Evolutionary conservation across 2,113 vertebrate species (phyloP), one percentile per base, ranked within the genome.

Genomic region (Odontesthes bonariensis): DNA sequence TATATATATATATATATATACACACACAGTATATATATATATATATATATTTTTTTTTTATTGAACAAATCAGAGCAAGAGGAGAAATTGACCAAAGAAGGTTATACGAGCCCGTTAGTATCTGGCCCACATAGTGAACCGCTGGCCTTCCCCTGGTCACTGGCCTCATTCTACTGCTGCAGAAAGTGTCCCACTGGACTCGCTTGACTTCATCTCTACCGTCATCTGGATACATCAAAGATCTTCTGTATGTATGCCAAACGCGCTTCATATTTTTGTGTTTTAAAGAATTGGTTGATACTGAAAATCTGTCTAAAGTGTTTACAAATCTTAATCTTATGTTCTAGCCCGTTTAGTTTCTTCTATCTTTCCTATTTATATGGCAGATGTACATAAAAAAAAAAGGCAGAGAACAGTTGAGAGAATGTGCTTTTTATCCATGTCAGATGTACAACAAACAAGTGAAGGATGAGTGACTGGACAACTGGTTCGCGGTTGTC

Each of bases 91-190:
- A 57, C 2, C 4, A 20, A 81, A 53, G 47, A 8, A 59, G 49
- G 60, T 79, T 82, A 77, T 86, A 77, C 84, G 63, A 70, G 62
- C 67, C 68, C 52, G 52, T 8, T 62, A 68, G 47, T 81, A 68
- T 83, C 38, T 46, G 59, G 83, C 55, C 77, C 85, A 75, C 52
- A 68, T 53, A 67, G 46, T 80, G 71, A 83, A 54, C 86, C 5
- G 46, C 65, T n/a, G 84, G 67, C 73, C 84, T 83, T 83, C 88
- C 87, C 69, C 68, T 85, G 86, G 82, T 89, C 84, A 86, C 72
- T 91, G 91, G 70, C 93, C 91, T 92, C 86, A 89, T 93, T 94
- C 84, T 88, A 32, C 49, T 70, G 75, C 84, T 86, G 89, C 85
- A 84, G 61, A 54, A 59, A 59, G 17, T 23, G 42, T 88, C 89